phyloP scores from a whole-genome alignment of 1,140 invertebrate species.

The Babylonia areolata region DNA sequence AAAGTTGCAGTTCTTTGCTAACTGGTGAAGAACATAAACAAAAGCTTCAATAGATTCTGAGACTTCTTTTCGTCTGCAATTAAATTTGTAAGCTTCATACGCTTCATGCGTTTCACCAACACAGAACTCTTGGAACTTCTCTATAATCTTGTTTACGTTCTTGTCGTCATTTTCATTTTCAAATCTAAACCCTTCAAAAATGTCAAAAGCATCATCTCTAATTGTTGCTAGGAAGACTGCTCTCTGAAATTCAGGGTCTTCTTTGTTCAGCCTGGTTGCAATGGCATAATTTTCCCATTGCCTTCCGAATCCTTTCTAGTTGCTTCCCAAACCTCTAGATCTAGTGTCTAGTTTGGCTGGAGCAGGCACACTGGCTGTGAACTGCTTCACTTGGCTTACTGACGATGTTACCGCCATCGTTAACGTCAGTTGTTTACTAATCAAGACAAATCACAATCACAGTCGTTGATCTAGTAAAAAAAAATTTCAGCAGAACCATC shows the following conservation, averaged over 20 bases:
- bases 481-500: no score
- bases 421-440: no score
- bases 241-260: background rate
- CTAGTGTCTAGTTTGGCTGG: no score
- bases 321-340: background rate
- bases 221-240: background rate
- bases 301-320: background rate
- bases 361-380: no score
- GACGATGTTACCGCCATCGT: no score
- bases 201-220: background rate
- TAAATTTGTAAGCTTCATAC: background rate
- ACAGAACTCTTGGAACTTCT: background rate
- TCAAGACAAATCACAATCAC: no score
- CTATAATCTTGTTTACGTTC: background rate
- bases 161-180: background rate
- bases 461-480: no score
- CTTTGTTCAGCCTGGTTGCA: background rate
- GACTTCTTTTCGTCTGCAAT: background rate
- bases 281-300: background rate
- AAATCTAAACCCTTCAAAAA: background rate
- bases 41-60: background rate
- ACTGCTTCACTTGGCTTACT: no score
- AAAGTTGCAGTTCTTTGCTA: constrained; percentile 19
- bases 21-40: background rate
- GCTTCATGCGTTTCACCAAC: background rate